Evolutionary conservation across 2,797 vertebrate genomes (phyloP).

Genomic region (Otolemur crassicaudatus): DNA sequence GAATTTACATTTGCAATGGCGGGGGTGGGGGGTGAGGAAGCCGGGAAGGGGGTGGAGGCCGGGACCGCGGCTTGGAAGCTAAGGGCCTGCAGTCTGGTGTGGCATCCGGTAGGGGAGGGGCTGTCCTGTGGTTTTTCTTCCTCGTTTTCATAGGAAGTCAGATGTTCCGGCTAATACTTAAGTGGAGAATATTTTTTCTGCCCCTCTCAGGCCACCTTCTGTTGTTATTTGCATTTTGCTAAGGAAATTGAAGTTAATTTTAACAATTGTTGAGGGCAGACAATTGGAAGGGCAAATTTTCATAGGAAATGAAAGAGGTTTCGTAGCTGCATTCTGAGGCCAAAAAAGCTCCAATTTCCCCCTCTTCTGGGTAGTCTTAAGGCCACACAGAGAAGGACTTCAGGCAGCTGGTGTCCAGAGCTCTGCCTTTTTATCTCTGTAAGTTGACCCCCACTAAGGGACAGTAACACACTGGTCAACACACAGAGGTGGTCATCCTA

Average conservation of each 20-base stretch:
- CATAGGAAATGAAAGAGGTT: not conserved
- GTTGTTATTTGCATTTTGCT: not conserved
- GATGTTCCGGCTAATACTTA: not conserved
- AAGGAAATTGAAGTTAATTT: slow-evolving; percentile 22
- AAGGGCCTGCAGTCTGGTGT: too few species aligned
- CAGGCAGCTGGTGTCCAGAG: not conserved
- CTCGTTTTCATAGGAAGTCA: slow-evolving; percentile 6
- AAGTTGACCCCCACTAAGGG: too few species aligned
- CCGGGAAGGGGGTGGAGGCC: not conserved
- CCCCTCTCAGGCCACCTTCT: slow-evolving; percentile 16
- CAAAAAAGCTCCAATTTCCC: not conserved
- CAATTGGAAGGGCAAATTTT: not conserved
- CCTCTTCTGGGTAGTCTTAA: not conserved
- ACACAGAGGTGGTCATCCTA: too few species aligned
- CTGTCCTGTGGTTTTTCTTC: not conserved
- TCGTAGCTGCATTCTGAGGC: not conserved
- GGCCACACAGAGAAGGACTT: not conserved
- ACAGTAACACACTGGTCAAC: too few species aligned
- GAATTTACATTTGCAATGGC: not conserved
- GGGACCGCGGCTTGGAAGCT: too few species aligned
- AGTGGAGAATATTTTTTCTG: not conserved
- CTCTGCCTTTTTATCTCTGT: not conserved
- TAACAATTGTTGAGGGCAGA: not conserved
- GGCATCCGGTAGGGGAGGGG: too few species aligned
- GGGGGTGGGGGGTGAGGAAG: not conserved